phyloP scores from a whole-genome alignment of 2,797 vertebrate genomes.

The Tauraco hartlaubi region DNA sequence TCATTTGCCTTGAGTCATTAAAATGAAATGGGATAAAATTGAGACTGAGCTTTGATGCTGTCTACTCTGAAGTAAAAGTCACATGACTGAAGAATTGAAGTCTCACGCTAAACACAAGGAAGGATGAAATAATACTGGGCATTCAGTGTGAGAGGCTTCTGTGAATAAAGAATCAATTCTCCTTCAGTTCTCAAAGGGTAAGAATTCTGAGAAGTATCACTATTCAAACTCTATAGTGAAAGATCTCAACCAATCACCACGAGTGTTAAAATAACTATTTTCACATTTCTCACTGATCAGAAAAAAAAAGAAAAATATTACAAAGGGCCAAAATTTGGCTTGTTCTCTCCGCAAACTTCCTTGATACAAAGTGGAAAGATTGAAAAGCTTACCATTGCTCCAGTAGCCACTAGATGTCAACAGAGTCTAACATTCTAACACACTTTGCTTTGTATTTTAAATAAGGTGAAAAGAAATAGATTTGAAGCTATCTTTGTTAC shows the following conservation, averaged over 20 bases:
- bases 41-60: background rate
- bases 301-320: background rate
- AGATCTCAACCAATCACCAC: background rate
- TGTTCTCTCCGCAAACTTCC: background rate
- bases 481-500: background rate
- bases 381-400: background rate
- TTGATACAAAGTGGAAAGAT: background rate
- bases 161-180: background rate
- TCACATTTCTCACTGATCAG: background rate
- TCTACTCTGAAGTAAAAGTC: background rate
- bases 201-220: background rate
- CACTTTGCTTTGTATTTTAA: background rate
- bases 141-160: background rate
- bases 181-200: background rate
- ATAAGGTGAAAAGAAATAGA: background rate
- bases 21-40: background rate
- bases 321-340: background rate
- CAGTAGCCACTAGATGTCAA: conserved; percentile 55
- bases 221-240: background rate
- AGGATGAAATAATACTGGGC: background rate
- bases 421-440: background rate
- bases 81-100: background rate
- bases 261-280: background rate
- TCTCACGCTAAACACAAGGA: background rate
- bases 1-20: background rate